Evolutionary conservation across 2,113 vertebrate species (phyloP), one percentile per base, ranked within the genome.

Genomic region (Odobenus rosmarus): DNA sequence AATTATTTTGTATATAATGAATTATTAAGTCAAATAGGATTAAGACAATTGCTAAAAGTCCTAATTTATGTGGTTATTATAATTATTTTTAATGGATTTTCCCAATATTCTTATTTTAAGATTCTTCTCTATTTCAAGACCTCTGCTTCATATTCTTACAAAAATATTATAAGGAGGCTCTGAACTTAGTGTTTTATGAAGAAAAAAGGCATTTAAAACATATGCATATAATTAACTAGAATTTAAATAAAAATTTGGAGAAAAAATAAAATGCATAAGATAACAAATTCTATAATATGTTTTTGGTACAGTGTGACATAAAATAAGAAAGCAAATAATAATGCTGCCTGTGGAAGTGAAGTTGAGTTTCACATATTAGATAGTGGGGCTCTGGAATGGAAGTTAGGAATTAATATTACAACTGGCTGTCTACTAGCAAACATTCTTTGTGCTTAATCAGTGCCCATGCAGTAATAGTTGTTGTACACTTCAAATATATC

Each of bases 1-100:
- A 10, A 1, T 83, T 69, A 14, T 53, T 53, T 84, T n/a, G 67
- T 71, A 79, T 77, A 79, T 92, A 77, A n/a, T 92, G 53, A 79
- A 89, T 85, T 80, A 46, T 53, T 4, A 96, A 11, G n/a, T 89
- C 42, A 39, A 72, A 53, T 67, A 82, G 13, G 26, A 83, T 91
- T 69, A 79, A 46, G 49, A 74, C 67, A 92, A 83, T 79, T 84
- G n/a, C 26, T 13, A 3, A 59, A 62, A 82, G 3, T 77, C 13
- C 12, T 59, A 74, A 46, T 1, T 28, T 91, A 82, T 13, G 33
- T 88, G 19, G 4, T n/a, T 79, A 62, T n/a, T 31, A 62, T 24
- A 72, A 67, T 57, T 82, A 53, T 42, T 88, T 92, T 24, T 13
- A 76, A 67, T 64, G 80, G 59, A 49, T 7, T 46, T 87, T 94